These are phyloP conservation scores for Hypena proboscidalis DNA, from an alignment of 2,888 invertebrate genomes.

Conservation along the genomic window DNA sequence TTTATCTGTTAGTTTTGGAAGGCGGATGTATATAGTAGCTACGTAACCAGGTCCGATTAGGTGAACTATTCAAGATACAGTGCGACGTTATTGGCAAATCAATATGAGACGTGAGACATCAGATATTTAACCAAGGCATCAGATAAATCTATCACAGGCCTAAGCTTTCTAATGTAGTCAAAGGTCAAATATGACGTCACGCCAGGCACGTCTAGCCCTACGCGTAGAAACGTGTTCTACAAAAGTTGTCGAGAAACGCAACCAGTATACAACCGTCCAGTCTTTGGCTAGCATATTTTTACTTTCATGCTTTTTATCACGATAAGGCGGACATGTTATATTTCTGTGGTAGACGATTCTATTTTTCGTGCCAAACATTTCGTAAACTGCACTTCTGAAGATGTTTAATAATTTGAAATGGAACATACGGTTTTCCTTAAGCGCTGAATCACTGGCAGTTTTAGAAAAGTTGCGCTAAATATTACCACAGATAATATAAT, in stretches of 20 bases:
- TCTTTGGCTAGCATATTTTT: conserved; percentile 41
- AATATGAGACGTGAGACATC: too few relatives aligned
- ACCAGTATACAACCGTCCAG: conserved; percentile 24
- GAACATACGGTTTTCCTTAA: conserved; percentile 16
- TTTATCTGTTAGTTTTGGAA: too few relatives aligned
- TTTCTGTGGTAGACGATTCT: conserved; percentile 33
- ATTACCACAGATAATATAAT: too few relatives aligned
- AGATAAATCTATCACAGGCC: too few relatives aligned
- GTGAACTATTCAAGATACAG: too few relatives aligned
- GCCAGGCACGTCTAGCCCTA: neutral
- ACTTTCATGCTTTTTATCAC: conserved; percentile 60
- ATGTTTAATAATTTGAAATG: conserved; percentile 23
- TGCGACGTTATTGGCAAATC: too few relatives aligned
- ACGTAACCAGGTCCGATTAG: too few relatives aligned
- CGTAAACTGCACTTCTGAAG: conserved; percentile 32
- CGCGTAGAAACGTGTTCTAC: conserved; percentile 21
- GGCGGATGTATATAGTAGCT: too few relatives aligned
- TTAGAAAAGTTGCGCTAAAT: neutral
- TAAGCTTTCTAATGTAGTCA: neutral
- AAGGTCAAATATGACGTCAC: neutral
- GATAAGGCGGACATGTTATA: conserved; percentile 47
- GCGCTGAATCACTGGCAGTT: conserved; percentile 4
- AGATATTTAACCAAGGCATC: too few relatives aligned
- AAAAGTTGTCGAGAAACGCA: conserved; percentile 36
- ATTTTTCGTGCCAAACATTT: conserved; percentile 43